Evolutionary conservation across 2,797 vertebrate species (phyloP).

Genomic region (Rhyacichthys aspro): DNA sequence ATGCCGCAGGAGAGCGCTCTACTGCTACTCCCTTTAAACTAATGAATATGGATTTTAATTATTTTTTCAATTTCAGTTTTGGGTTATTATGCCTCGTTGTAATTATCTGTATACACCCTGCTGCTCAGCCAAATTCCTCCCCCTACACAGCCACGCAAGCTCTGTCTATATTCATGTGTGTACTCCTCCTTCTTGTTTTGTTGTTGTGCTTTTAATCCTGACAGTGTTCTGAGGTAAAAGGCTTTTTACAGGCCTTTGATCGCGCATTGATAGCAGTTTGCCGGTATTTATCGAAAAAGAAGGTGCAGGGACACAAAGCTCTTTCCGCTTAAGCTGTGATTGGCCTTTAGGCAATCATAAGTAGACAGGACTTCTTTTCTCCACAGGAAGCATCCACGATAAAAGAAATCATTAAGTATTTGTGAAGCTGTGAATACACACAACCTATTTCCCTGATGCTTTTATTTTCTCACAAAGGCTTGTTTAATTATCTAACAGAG

Average conservation of each 20-base stretch:
- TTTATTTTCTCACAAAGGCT: background rate
- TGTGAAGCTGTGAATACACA: constrained; percentile 12
- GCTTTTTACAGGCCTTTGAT: constrained; percentile 27
- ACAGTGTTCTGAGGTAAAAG: constrained; percentile 9
- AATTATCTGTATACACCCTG: constrained; percentile 39
- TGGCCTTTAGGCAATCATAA: constrained; percentile 10
- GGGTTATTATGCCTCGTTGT: constrained; percentile 49
- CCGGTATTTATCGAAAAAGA: constrained; percentile 11
- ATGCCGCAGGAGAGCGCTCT: constrained; percentile 5
- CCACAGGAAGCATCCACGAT: constrained; percentile 5
- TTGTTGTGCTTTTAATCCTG: constrained; percentile 17
- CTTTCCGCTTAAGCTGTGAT: background rate
- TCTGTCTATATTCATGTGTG: constrained; percentile 25
- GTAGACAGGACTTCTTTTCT: constrained; percentile 7
- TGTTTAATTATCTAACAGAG: background rate
- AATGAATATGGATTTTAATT: constrained; percentile 49
- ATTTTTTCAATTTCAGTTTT: constrained; percentile 45
- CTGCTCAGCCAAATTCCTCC: constrained; percentile 16
- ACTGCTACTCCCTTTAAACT: constrained; percentile 37
- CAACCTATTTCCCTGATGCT: background rate
- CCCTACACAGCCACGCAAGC: constrained; percentile 1
- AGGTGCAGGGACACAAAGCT: background rate
- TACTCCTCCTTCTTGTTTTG: constrained; percentile 14
- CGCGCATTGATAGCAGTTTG: constrained; percentile 13
- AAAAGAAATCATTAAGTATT: constrained; percentile 18